A percentile compares a stretch with the other conserved stretches of the same genome.
phyloP scores from a whole-genome alignment of 2,888 invertebrate genomes.

The Merodon equestris region DNA sequence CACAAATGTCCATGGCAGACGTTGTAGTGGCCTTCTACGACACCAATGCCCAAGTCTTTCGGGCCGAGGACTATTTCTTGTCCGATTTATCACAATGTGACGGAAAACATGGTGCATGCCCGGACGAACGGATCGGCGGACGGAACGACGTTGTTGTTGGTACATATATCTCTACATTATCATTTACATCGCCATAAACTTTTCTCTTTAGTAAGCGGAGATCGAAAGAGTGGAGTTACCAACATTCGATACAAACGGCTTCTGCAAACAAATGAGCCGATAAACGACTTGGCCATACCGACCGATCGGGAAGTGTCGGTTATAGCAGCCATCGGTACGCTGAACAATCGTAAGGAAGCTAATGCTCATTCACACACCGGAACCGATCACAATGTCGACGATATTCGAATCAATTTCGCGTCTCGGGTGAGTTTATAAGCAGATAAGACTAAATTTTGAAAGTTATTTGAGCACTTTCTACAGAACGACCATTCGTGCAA shows the following conservation, averaged over 20 bases:
- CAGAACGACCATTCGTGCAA: constrained; percentile 87
- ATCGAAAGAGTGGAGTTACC: constrained; percentile 88
- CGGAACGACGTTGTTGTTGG: constrained; percentile 86
- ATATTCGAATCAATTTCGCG: constrained; percentile 89
- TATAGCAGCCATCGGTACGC: constrained; percentile 92
- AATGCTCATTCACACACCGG: constrained; percentile 85
- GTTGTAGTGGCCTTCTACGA: constrained; percentile 90
- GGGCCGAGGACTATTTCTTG: constrained; percentile 91
- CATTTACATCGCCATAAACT: background rate
- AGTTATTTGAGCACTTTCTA: background rate
- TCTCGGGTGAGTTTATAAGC: constrained; percentile 78
- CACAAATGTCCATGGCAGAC: constrained; percentile 90
- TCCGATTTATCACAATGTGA: constrained; percentile 90
- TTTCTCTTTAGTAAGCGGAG: constrained; percentile 82
- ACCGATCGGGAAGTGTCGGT: constrained; percentile 86
- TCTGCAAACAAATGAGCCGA: constrained; percentile 86
- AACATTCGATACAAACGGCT: constrained; percentile 89
- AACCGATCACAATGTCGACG: constrained; percentile 79
- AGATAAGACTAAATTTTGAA: background rate
- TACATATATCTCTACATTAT: constrained; percentile 69
- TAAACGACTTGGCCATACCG: constrained; percentile 85
- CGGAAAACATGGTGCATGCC: constrained; percentile 90
- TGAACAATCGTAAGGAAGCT: constrained; percentile 89
- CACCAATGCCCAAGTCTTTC: constrained; percentile 81
- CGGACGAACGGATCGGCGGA: constrained; percentile 89